Evolutionary conservation across 2,888 invertebrate species (phyloP), one percentile per base, ranked within the genome.

Genomic region (Andrena minutula): DNA sequence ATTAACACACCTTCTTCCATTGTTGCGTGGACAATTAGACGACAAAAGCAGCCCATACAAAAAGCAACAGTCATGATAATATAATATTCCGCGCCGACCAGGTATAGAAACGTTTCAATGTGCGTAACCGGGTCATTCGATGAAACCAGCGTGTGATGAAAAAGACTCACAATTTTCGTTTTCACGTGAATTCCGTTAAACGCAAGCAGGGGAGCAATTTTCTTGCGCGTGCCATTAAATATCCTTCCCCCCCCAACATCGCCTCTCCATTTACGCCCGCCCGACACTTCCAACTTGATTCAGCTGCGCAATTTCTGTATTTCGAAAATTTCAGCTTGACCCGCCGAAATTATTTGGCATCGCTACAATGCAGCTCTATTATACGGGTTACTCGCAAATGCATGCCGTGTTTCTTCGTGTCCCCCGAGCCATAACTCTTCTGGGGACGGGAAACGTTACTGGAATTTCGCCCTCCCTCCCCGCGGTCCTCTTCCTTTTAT

Each of bases 351-450:
- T 82, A 86, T 86, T 72, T 63, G 82, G 74, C 78, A 75, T 80
- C 74, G 86, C 77, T 79, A 82, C 86, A 79, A 77, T 73, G 82
- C 71, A 23, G 75, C 75, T 74, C 86, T 78, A 82, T 84, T 86
- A 84, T 84, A 86, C 77, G 86, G 41, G 75, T 84, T 80, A 82
- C 85, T 86, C 86, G 85, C 82, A 79, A 87, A 87, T 87, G 87
- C 86, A 87, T 85, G 82, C 83, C 86, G 85, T 85, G 87, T 83
- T 86, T 87, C 87, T 86, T 82, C 83, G 82, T 74, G 82, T 86
- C 86, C 85, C 85, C 68, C 64, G 85, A 82, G 86, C 86, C 75
- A 84, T 86, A 86, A 86, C 84, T 86, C 86, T 86, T 86, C 82
- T 75, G 70, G 66, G 69, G 86, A 86, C 82, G 71, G 84, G 84